A percentile compares a stretch with the other conserved stretches of the same genome.
These are phyloP conservation scores for Brassicogethes aeneus DNA, from an alignment of 2,888 invertebrate species.

Conservation along the genomic window DNA sequence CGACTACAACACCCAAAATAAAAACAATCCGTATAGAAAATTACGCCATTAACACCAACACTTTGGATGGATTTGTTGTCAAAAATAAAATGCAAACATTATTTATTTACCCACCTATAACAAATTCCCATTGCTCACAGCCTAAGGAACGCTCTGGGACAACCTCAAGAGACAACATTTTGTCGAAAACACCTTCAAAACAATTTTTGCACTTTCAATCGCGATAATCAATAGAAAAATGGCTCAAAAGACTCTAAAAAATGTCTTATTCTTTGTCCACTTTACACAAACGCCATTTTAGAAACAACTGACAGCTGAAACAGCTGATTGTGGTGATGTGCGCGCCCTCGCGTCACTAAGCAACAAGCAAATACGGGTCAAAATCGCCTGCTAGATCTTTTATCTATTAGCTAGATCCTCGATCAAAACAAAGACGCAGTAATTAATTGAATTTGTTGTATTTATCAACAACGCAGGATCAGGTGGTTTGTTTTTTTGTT, in stretches of 20 bases:
- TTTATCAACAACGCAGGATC: no score
- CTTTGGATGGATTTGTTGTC: no score
- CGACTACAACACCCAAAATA: no score
- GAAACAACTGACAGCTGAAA: slow-evolving; percentile 32
- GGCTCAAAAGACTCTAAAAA: slow-evolving; percentile 18
- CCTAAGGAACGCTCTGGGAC: slow-evolving; percentile 91
- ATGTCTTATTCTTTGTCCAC: slow-evolving; percentile 32
- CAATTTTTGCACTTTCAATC: slow-evolving; percentile 6
- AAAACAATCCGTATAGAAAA: no score
- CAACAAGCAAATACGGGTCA: not conserved
- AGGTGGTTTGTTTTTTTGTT: no score
- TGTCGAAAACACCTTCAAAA: slow-evolving; percentile 26
- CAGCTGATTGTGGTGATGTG: slow-evolving; percentile 32
- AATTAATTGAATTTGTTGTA: no score
- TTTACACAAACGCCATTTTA: slow-evolving; percentile 36
- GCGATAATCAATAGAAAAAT: not conserved
- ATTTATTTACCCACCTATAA: slow-evolving; percentile 74
- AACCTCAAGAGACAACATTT: slow-evolving; percentile 94
- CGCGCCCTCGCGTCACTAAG: not conserved
- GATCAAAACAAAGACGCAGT: slow-evolving; percentile 27
- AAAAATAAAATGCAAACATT: slow-evolving; percentile 2
- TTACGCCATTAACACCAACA: no score
- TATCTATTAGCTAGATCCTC: slow-evolving; percentile 13
- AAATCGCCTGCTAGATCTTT: slow-evolving; percentile 15
- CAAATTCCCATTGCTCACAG: slow-evolving; percentile 97